phyloP scores from a whole-genome alignment of 2,797 vertebrate genomes.

The Argyrosomus regius region DNA sequence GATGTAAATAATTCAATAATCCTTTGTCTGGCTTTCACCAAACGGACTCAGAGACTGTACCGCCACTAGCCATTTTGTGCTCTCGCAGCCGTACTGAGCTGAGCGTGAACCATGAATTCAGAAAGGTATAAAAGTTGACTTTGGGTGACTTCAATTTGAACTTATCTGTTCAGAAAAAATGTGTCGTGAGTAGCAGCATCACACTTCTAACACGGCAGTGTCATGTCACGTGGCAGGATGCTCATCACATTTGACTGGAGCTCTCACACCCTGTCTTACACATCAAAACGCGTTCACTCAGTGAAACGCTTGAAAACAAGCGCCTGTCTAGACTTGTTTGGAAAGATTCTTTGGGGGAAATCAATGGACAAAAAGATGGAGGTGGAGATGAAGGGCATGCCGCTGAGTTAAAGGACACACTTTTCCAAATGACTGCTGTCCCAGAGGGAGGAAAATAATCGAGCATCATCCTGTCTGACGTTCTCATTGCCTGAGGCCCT shows the following conservation, averaged over 20 bases:
- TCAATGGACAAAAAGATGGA: slow-evolving; percentile 27
- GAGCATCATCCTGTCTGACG: slow-evolving; percentile 44
- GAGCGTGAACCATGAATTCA: background rate
- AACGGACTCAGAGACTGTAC: slow-evolving; percentile 7
- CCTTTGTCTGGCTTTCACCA: slow-evolving; percentile 40
- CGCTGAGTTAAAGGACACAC: slow-evolving; percentile 34
- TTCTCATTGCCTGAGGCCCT: slow-evolving; percentile 39
- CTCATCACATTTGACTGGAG: slow-evolving; percentile 22
- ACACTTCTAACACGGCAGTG: background rate
- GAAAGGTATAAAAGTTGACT: slow-evolving; percentile 10
- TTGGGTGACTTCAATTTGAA: slow-evolving; percentile 22
- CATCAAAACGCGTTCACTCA: background rate
- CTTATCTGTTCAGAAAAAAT: background rate
- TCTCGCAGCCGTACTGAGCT: background rate
- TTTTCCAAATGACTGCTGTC: slow-evolving; percentile 47
- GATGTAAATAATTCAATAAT: slow-evolving; percentile 67
- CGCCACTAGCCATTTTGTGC: slow-evolving; percentile 6
- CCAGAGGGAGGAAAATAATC: slow-evolving; percentile 41
- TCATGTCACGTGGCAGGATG: slow-evolving; percentile 5
- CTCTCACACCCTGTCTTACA: slow-evolving; percentile 10
- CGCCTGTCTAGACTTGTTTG: slow-evolving; percentile 23
- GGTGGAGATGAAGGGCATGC: slow-evolving; percentile 49
- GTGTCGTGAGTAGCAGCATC: background rate
- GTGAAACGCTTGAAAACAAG: slow-evolving; percentile 21
- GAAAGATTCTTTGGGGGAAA: slow-evolving; percentile 19